Percentiles rank a stretch among this genome's conserved stretches.
phyloP scores from a whole-genome alignment of 2,797 vertebrate species.

The Gouania willdenowi region DNA sequence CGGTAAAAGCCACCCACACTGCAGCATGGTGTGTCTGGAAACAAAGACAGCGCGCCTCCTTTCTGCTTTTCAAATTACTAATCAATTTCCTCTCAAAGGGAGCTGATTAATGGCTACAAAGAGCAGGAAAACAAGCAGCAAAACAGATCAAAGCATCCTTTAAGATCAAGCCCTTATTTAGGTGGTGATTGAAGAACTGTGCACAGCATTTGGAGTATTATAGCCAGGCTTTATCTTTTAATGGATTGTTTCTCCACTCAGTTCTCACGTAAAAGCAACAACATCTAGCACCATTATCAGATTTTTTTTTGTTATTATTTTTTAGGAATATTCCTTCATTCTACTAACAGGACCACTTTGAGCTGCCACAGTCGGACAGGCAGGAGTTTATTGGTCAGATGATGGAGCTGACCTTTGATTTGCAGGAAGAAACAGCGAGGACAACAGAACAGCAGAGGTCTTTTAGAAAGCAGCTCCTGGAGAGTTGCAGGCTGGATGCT shows the following conservation, averaged over 20 bases:
- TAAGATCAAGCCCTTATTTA: constrained; percentile 57
- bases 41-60: constrained; percentile 38
- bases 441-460: constrained; percentile 59
- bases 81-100: constrained; percentile 59
- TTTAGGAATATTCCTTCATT: no score
- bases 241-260: constrained; percentile 6
- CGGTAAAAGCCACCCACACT: constrained; percentile 23
- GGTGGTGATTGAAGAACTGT: constrained; percentile 32
- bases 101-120: constrained; percentile 60
- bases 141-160: constrained; percentile 65
- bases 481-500: constrained; percentile 49
- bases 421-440: constrained; percentile 45
- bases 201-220: constrained; percentile 31
- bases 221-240: constrained; percentile 22
- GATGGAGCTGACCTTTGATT: constrained; percentile 64
- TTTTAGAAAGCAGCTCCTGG: constrained; percentile 51
- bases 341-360: no score
- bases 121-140: constrained; percentile 48
- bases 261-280: constrained; percentile 3
- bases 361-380: constrained; percentile 30
- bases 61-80: constrained; percentile 46
- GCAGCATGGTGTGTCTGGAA: constrained; percentile 20
- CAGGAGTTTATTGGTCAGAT: constrained; percentile 45
- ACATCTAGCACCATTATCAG: no score
- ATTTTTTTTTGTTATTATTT: no score